Conservation (phyloP, 2,797 vertebrate species). For the Synanceia verrucosa region DNA sequence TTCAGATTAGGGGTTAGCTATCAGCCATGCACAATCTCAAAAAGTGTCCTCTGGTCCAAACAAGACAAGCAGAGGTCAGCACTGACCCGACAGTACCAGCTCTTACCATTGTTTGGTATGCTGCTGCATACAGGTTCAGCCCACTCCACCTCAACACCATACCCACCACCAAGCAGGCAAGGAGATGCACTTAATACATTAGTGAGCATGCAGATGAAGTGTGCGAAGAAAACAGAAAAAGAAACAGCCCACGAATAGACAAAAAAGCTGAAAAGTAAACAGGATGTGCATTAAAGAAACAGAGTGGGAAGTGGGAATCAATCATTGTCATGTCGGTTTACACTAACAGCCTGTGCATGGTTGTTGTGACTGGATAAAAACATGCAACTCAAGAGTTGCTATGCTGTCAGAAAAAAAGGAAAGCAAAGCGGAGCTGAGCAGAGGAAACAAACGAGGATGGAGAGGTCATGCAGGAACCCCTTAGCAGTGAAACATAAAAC, state of each 20-base stretch:
- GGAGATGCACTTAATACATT: constrained; percentile 60
- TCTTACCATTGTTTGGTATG: constrained; percentile 81
- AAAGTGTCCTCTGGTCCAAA: constrained; percentile 33
- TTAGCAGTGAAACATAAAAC: neutral
- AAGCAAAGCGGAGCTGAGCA: constrained; percentile 24
- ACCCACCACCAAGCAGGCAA: constrained; percentile 75
- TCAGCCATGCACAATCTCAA: constrained; percentile 29
- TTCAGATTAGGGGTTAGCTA: constrained; percentile 4
- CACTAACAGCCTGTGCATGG: neutral
- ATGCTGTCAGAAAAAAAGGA: neutral
- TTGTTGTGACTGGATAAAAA: neutral
- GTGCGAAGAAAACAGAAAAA: constrained; percentile 24
- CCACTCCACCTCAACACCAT: constrained; percentile 70
- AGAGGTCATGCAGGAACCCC: constrained; percentile 6
- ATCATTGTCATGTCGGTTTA: neutral
- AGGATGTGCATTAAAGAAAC: constrained; percentile 2
- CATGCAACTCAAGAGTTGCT: neutral
- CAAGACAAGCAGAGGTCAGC: constrained; percentile 90
- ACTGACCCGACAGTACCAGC: constrained; percentile 90
- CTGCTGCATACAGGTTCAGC: constrained; percentile 64
- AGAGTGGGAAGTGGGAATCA: neutral
- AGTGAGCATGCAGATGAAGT: constrained; percentile 73
- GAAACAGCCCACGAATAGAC: constrained; percentile 7
- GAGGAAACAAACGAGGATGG: neutral
- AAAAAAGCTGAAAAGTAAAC: constrained; percentile 13